Conservation (phyloP, 2,888 invertebrate genomes). For the Drosophila barbarae region DNA sequence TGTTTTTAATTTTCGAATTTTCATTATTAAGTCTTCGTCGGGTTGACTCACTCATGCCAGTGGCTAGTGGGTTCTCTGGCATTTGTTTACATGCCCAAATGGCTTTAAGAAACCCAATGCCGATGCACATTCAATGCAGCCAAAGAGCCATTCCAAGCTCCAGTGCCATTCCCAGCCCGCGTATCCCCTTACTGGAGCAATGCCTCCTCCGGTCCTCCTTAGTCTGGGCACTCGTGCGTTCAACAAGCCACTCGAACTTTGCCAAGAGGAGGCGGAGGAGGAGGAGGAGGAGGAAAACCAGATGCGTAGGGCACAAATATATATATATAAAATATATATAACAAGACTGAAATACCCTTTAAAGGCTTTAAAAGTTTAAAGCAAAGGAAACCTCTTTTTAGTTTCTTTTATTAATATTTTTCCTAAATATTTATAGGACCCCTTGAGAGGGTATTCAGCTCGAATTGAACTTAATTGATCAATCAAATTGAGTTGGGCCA, state of each 20-base stretch:
- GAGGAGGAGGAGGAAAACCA: conserved; percentile 3
- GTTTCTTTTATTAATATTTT: background rate
- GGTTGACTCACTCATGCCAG: background rate
- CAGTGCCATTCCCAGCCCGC: background rate
- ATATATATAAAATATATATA: conserved; percentile 10
- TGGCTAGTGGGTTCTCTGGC: background rate
- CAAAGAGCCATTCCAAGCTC: conserved; percentile 30
- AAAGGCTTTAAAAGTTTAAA: background rate
- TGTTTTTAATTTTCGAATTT: background rate
- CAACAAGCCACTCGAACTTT: conserved; percentile 41
- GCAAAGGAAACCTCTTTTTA: background rate
- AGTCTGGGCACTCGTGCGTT: conserved; percentile 37
- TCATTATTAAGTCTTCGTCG: background rate
- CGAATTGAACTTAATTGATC: conserved; percentile 75
- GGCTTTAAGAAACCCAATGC: conserved; percentile 39
- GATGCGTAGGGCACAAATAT: conserved; percentile 15
- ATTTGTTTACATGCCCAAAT: conserved; percentile 30
- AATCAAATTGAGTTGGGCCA: conserved; percentile 61
- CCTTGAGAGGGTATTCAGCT: conserved; percentile 21
- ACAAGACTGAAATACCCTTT: conserved; percentile 14
- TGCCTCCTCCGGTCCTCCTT: conserved; percentile 11
- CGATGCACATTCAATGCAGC: conserved; percentile 56
- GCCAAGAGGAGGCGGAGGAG: conserved; percentile 1
- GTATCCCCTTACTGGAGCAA: conserved; percentile 12
- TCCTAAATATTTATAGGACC: background rate